Evolutionary conservation across 2,888 invertebrate genomes (phyloP), one percentile per base, ranked within the genome.

Genomic region (Clitarchus hookeri): DNA sequence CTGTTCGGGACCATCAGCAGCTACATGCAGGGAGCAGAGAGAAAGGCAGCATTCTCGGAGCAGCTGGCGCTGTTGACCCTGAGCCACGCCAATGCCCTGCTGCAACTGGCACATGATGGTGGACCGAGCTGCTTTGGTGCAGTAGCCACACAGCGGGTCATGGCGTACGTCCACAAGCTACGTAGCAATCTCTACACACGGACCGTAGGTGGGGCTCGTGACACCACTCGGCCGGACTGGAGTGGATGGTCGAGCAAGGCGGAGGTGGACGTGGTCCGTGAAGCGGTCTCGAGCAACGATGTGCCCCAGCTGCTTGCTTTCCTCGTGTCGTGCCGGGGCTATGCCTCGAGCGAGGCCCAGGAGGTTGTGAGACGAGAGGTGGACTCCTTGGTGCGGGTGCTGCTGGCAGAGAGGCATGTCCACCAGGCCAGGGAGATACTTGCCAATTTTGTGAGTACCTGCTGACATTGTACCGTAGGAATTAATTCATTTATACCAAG

Each of bases 341-440:
- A 85, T 86, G 27, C 78, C 19, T 19, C 48, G 9, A 36, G 23
- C 8, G 54, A 84, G 9, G 77, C 87, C 13, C 26, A 25, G 4
- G 65, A 48, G 0, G 44, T 80, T 23, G 83, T 87, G n/a, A 82
- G 78, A 26, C 36, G 91, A 88, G 91, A 95, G 94, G 94, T 95
- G 4, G 93, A 93, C 89, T 91, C 93, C 86, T 95, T 95, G 95
- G 93, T 94, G 6, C 91, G 93, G 6, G 94, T 95, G 89, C 91
- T 95, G 77, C 90, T 95, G 77, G 91, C 92, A 84, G 92, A 94
- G 87, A 94, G 93, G 89, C 95, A 95, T 90, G 94, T 95, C 89
- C 94, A 94, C 88, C 93, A 94, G 91, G 95, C 94, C 23, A 92
- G 94, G 48, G 95, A 95, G 90, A 92, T 95, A 26, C 78, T 95